Percentiles rank a stretch among this genome's conserved stretches.
phyloP scores from a whole-genome alignment of 2,113 vertebrate genomes.

The Rhinolophus sinicus region DNA sequence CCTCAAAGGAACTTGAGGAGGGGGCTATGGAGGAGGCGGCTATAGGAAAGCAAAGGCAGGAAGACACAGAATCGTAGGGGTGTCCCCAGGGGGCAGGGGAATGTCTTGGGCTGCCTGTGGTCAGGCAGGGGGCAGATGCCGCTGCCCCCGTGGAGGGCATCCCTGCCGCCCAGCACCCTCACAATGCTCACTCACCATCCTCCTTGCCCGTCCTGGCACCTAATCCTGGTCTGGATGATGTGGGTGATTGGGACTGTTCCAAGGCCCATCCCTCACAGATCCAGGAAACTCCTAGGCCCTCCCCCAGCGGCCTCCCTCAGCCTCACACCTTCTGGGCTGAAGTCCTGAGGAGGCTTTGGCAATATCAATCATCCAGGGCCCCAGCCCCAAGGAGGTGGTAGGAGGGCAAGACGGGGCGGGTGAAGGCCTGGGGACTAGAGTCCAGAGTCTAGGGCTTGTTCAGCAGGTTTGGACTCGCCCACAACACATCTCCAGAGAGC shows the following conservation, averaged over 20 bases:
- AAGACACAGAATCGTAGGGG: fast-evolving
- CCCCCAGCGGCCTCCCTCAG: not conserved
- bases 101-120: not conserved
- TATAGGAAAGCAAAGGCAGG: not conserved
- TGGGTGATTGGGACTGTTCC: not conserved
- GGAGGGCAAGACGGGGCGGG: not conserved
- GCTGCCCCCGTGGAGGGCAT: not conserved
- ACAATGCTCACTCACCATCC: not conserved
- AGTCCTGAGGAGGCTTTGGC: not conserved
- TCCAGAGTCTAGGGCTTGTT: not conserved
- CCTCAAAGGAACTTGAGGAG: not conserved
- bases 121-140: not conserved
- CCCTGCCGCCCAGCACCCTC: fast-evolving
- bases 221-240: not conserved
- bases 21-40: fast-evolving
- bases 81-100: not conserved
- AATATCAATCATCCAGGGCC: not conserved
- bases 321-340: not conserved
- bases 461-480: not conserved
- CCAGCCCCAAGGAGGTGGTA: not conserved
- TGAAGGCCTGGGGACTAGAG: not conserved
- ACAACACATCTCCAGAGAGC: not conserved
- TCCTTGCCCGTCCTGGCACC: not conserved
- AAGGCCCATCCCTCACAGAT: not conserved
- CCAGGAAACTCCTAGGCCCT: not conserved